Conservation (phyloP, 2,888 invertebrate genomes). For the Aphodius sticticus region DNA sequence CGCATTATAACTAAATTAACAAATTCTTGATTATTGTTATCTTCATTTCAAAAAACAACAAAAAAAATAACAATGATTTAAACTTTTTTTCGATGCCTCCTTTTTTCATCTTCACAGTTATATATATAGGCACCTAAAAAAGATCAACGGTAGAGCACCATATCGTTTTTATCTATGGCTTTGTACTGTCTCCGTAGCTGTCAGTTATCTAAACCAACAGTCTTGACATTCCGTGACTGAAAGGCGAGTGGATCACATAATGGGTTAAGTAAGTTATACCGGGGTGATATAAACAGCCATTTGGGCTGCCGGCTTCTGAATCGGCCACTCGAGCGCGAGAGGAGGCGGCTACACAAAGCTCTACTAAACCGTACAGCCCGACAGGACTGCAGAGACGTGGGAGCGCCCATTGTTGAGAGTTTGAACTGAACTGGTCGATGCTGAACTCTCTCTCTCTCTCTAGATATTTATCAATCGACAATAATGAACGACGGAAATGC, state of each 20-base stretch:
- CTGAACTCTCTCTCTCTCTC: constrained; percentile 42
- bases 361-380: constrained; percentile 10
- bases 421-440: constrained; percentile 37
- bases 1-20: too few species aligned
- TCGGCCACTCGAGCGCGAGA: constrained; percentile 45
- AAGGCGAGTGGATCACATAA: constrained; percentile 41
- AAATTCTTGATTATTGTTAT: too few species aligned
- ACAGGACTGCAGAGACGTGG: constrained; percentile 44
- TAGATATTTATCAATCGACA: constrained; percentile 47
- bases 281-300: constrained; percentile 46
- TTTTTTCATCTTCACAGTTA: neutral
- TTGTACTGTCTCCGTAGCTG: neutral
- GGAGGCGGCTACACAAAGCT: constrained; percentile 48
- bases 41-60: neutral
- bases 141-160: neutral
- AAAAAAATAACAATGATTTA: neutral
- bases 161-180: neutral
- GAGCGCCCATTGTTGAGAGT: constrained; percentile 44
- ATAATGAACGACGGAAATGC: constrained; percentile 30
- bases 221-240: constrained; percentile 43
- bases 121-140: neutral
- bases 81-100: neutral
- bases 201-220: constrained; percentile 11
- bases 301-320: constrained; percentile 39
- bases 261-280: constrained; percentile 45